Evolutionary conservation across 2,797 vertebrate species (phyloP).

Genomic region (Girardinus metallicus): DNA sequence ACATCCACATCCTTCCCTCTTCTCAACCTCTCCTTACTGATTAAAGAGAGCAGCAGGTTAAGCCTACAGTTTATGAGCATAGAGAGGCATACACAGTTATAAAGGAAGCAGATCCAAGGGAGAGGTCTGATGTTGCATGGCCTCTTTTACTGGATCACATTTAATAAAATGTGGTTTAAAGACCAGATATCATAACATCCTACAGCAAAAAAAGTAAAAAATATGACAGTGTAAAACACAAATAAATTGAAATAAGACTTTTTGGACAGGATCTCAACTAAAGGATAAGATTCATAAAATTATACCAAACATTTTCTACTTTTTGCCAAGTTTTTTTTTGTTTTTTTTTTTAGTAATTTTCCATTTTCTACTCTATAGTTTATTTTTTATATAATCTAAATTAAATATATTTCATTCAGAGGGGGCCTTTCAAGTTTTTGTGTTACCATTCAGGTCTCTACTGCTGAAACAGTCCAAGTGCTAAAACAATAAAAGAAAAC

Average conservation of each 20-base stretch:
- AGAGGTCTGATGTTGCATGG: not conserved
- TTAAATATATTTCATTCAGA: not conserved
- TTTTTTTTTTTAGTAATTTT: not conserved
- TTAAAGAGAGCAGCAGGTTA: slow-evolving; percentile 4
- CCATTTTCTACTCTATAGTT: not conserved
- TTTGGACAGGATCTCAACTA: not conserved
- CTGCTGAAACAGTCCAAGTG: no score
- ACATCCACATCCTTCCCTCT: slow-evolving; percentile 1
- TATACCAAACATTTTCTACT: no score
- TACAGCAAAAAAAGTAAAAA: not conserved
- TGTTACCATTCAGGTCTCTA: no score
- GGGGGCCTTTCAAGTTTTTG: no score
- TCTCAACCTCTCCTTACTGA: slow-evolving; percentile 2
- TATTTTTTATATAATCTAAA: not conserved
- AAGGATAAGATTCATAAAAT: not conserved
- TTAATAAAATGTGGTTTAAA: not conserved
- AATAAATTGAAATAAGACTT: not conserved
- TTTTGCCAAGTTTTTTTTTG: no score
- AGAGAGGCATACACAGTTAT: not conserved
- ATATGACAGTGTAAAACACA: not conserved
- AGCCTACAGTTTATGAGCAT: not conserved
- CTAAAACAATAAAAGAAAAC: no score
- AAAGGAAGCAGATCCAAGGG: not conserved
- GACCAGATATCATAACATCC: not conserved
- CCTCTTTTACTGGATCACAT: not conserved